A percentile compares a stretch with the other conserved stretches of the same genome.
Evolutionary conservation across 1,140 invertebrate genomes (phyloP).

Genomic region (Zaprionus ghesquierei): DNA sequence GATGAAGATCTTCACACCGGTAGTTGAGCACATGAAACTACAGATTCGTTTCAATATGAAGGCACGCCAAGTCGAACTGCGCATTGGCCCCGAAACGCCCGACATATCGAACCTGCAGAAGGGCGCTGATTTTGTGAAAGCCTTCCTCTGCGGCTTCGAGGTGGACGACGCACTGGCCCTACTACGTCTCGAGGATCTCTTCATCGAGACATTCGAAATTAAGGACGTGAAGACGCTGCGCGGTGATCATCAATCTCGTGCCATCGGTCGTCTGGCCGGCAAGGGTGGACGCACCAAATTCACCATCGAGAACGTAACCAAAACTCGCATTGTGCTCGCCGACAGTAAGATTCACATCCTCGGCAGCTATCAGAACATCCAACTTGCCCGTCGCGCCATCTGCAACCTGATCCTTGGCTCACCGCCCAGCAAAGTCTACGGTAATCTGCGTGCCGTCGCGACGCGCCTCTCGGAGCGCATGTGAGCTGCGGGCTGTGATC

Average conservation of each 20-base stretch:
- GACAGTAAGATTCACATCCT: constrained; percentile 98
- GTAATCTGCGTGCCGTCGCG: constrained; percentile 93
- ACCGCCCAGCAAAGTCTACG: constrained; percentile 98
- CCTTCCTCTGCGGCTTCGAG: constrained; percentile 98
- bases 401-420: constrained; percentile 98
- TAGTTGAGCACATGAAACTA: constrained; percentile 97
- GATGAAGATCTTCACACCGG: constrained; percentile 97
- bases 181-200: constrained; percentile 97
- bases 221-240: constrained; percentile 98
- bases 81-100: constrained; percentile 87
- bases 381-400: constrained; percentile 96
- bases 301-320: constrained; percentile 99
- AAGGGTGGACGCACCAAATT: constrained; percentile 99
- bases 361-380: constrained; percentile 98
- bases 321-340: constrained; percentile 98
- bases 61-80: constrained; percentile 86
- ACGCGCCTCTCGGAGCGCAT: constrained; percentile 91
- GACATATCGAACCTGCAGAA: constrained; percentile 97
- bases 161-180: constrained; percentile 98
- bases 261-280: constrained; percentile 97
- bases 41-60: constrained; percentile 98
- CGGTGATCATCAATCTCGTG: constrained; percentile 97
- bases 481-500: constrained; percentile 82
- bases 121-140: constrained; percentile 98
- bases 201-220: constrained; percentile 98